Evolutionary conservation across 92 coral and sea anemone genomes (phyloP), one percentile per base, ranked within the genome.

Genomic region (Porites evermanni): DNA sequence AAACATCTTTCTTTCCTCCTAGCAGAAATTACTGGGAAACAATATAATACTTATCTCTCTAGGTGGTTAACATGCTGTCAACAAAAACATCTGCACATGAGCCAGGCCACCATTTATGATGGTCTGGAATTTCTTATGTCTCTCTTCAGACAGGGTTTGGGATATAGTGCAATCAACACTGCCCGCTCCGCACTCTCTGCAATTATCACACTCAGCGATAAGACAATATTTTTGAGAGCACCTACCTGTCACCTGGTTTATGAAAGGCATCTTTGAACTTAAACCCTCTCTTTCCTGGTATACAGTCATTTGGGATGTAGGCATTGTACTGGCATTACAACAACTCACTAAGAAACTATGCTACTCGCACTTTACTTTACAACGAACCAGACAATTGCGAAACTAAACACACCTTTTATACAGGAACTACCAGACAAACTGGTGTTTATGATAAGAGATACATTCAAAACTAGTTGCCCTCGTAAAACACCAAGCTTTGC

Each of bases 251-350:
- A 60, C 29, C 73, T 11, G 87, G 9, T 79, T 89, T 68, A 53
- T 85, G 4, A 85, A 84, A 67, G 93, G 89, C n/a, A 82, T 85
- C 72, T 89, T 89, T 79, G 88, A 74, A 56, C 79, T 85, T 53
- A 74, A 80, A 67, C 90, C 93, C 23, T 66, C 87, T 7, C 73
- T 69, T 69, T 51, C 23, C 13, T 70, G 53, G 67, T 89, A 52
- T 79, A 88, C 81, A 64, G 84, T 21, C 77, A 84, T 53, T 18
- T 23, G 73, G 73, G 50, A 24, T 29, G 83, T 69, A 23, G 84
- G 73, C 20, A 72, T 38, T 8, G 93, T 86, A 12, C 77, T 90
- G 32, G 32, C 32, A 29, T 69, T 18, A 77, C 81, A 77, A 29
- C 32, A 29, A 29, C 32, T 29, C 32, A 29, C 32, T 29, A 29